Evolutionary conservation across 2,888 invertebrate genomes (phyloP).

Genomic region (Antheraea assamensis): DNA sequence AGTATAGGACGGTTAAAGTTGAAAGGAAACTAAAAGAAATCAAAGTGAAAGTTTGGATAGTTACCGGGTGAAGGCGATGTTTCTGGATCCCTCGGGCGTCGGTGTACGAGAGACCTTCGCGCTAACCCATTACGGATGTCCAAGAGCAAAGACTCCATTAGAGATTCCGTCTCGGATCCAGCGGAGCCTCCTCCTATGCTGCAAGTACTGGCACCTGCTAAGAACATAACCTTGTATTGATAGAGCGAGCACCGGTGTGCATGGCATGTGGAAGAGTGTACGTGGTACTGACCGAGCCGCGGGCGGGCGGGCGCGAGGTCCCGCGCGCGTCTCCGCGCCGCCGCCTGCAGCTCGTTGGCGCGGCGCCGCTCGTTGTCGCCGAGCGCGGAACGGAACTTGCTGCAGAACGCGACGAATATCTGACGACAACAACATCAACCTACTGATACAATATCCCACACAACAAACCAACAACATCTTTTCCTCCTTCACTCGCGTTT

Average conservation of each 20-base stretch:
- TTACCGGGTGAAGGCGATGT: slow-evolving; percentile 71
- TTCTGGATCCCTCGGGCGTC: slow-evolving; percentile 55
- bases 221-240: not conserved
- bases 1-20: not conserved
- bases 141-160: slow-evolving; percentile 89
- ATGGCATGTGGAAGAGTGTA: not conserved
- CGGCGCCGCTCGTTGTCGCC: slow-evolving; percentile 92
- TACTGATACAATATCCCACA: too few species aligned
- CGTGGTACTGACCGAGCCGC: slow-evolving; percentile 46
- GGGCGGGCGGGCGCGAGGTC: slow-evolving; percentile 50
- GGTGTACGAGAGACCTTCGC: slow-evolving; percentile 68
- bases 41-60: not conserved
- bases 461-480: too few species aligned
- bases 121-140: slow-evolving; percentile 87
- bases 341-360: slow-evolving; percentile 93
- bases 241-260: too few species aligned
- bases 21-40: not conserved
- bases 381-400: slow-evolving; percentile 91
- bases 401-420: slow-evolving; percentile 91
- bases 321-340: slow-evolving; percentile 86
- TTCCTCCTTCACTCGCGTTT: too few species aligned
- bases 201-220: slow-evolving; percentile 80
- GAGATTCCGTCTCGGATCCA: slow-evolving; percentile 87
- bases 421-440: slow-evolving; percentile 31
- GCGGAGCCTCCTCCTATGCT: slow-evolving; percentile 88